Base-by-base conservation (phyloP, 2,888 invertebrate genomes). In the Orthonevra nobilis region DNA sequence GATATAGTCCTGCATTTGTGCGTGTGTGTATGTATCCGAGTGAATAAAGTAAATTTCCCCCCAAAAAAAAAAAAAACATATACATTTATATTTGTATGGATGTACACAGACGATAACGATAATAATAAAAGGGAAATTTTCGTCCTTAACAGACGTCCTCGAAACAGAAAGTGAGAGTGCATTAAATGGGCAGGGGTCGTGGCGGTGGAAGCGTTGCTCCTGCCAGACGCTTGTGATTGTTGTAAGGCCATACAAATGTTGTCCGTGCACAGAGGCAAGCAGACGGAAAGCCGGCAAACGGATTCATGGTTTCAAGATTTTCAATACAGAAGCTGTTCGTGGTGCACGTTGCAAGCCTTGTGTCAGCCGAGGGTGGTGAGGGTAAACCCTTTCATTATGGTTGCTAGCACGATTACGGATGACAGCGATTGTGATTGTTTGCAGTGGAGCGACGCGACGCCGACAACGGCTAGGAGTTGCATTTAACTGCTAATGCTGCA, bases 81-180 rank as follows among this genome's bases (percentile, higher is more conserved):
- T 34, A n/a, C n/a, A n/a, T n/a, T n/a, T n/a, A n/a, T n/a, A n/a
- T n/a, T n/a, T n/a, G n/a, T n/a, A n/a, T n/a, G n/a, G n/a, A n/a
- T n/a, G n/a, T n/a, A 17, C 56, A 66, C 32, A 46, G 38, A 30
- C 60, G 63, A 60, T n/a, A n/a, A n/a, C 30, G 40, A 66, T 72
- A 42, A 79, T 79, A 73, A 79, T 79, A 79, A 79, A 73, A 79
- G 79, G 52, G 79, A 79, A 79, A 79, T 73, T 72, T 79, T 79
- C 79, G 79, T 73, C 79, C 79, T 79, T 79, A 73, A 73, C 79
- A 73, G 73, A 79, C 79, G 79, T 79, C 79, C 79, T 79, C 66
- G 56, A 50, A 79, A 73, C 56, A 44, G 56, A 79, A 79, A 79
- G 79, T 68, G 73, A 79, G 79, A 79, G 79, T 79, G 72, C 73